Percentiles rank a stretch among this genome's conserved stretches.
phyloP scores from a whole-genome alignment of 2,797 vertebrate genomes.

The Sebastes goodei region DNA sequence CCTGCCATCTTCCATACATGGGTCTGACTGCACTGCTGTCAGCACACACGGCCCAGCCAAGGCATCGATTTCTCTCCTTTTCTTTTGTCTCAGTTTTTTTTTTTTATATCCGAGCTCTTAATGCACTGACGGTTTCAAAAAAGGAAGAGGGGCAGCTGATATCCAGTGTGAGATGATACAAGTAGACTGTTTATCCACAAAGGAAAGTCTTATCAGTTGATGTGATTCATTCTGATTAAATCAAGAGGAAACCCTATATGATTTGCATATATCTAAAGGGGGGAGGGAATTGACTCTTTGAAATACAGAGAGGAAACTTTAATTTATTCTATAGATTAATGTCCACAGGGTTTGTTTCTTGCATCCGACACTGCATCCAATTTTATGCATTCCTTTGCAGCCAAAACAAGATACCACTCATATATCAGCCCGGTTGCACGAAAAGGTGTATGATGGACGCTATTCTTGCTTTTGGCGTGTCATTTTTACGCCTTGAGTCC shows the following conservation, averaged over 20 bases:
- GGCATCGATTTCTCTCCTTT: conserved; percentile 46
- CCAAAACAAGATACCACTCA: not conserved
- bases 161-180: not conserved
- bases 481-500: no score
- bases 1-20: conserved; percentile 57
- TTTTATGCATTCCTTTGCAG: not conserved
- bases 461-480: no score
- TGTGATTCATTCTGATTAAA: not conserved
- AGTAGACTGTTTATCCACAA: not conserved
- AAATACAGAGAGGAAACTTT: not conserved
- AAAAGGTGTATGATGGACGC: not conserved
- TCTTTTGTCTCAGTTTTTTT: conserved; percentile 27
- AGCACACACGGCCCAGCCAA: not conserved
- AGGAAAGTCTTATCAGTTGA: not conserved
- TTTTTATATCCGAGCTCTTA: conserved; percentile 11
- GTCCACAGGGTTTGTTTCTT: not conserved
- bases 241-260: not conserved
- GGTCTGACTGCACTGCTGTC: conserved; percentile 32
- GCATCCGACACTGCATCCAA: not conserved
- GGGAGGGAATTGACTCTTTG: not conserved
- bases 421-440: not conserved
- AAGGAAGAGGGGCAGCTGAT: not conserved
- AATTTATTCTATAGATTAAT: not conserved
- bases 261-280: not conserved
- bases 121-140: conserved; percentile 28